Conservation (phyloP, 1,140 invertebrate genomes). For the Apis mellifera region Amel_HAv3.1 CM009931.2:19866501-19867000, state of each 20-base stretch:
- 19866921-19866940: constrained; percentile 6
- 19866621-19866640: constrained; percentile 62
- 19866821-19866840: background rate
- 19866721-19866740: constrained; percentile 40
- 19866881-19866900: constrained; percentile 7
- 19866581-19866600: too few relatives aligned
- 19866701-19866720: constrained; percentile 23
- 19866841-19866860: background rate
- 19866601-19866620: constrained; percentile 9
- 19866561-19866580: background rate
- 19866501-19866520: background rate
- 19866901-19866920: constrained; percentile 38
- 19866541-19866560: background rate
- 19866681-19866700: constrained; percentile 43
- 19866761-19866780: background rate
- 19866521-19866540: background rate
- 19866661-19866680: constrained; percentile 53
- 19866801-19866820: background rate
- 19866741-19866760: constrained; percentile 35
- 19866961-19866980: too few relatives aligned
- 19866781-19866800: constrained; percentile 17
- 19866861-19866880: background rate
- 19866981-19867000: background rate
- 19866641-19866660: constrained; percentile 54
- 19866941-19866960: background rate